Percentiles rank a stretch among this genome's conserved stretches.
Conservation (phyloP, 2,113 vertebrate genomes). For the Marcusenius ussheri region DNA sequence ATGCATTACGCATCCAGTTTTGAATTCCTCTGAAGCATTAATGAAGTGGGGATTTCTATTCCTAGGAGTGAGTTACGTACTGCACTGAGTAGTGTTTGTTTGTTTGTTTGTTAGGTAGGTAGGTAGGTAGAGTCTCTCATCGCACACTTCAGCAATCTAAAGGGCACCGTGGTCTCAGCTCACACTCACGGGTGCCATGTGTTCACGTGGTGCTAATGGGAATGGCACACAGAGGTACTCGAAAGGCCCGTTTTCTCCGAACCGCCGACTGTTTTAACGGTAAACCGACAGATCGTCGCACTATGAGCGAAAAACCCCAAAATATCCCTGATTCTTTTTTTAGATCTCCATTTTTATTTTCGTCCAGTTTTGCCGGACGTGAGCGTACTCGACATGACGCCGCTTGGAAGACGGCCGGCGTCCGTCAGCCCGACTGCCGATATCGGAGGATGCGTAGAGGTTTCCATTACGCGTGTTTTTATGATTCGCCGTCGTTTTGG, state of each 20-base stretch:
- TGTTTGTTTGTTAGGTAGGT: background rate
- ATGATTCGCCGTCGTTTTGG: background rate
- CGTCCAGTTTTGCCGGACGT: background rate
- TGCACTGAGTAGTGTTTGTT: background rate
- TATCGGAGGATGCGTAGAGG: background rate
- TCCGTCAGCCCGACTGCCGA: background rate
- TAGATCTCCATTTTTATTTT: background rate
- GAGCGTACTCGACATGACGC: background rate
- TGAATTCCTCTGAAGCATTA: background rate
- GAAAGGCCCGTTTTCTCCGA: background rate
- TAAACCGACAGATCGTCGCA: background rate
- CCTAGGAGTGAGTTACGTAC: background rate
- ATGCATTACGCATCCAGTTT: background rate
- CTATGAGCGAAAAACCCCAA: background rate
- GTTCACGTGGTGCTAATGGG: background rate
- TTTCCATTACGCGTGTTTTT: background rate
- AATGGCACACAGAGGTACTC: background rate
- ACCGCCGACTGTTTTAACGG: background rate
- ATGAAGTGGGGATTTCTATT: background rate
- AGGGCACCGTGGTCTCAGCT: background rate
- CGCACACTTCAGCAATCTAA: background rate
- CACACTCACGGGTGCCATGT: background rate
- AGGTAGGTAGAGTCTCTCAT: background rate
- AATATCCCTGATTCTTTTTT: background rate
- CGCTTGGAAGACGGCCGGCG: background rate